Evolutionary conservation across 1,140 invertebrate species (phyloP), one percentile per base, ranked within the genome.

Genomic region (Lysiphlebus fabarum): DNA sequence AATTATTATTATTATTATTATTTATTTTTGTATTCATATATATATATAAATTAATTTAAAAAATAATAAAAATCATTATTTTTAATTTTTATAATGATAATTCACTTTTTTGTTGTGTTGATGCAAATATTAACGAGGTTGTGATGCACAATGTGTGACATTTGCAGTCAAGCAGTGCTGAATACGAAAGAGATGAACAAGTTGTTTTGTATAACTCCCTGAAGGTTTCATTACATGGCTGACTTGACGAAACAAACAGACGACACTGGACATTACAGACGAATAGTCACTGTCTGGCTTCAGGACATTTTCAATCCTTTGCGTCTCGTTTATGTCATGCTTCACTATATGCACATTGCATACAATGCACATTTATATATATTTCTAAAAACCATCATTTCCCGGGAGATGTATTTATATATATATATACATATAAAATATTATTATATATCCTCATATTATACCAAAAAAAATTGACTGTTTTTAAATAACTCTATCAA

Each of bases 221-320:
- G 53, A 73, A 70, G 73, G 68, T 75, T 77, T 74, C 74, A 73
- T 77, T 74, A 76, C 72, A 74, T 69, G 75, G 63, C 70, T 74
- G 70, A 73, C 72, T 77, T 76, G 63, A 69, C 68, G 64, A 65
- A 60, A 71, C 73, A 76, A 76, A 74, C 73, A 73, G 66, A 64
- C 65, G 34, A 36, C 48, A 10, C 63, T 61, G 51, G 50, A 64
- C 68, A 74, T 73, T 70, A 65, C 66, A 59, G 63, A 61, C 62
- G 54, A 51, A 55, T 59, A 50, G 63, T 61, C 58, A 58, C 63
- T 63, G 45, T 60, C 48, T 53, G 47, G 14, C 33, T 55, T 45
- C 53, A 40, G 51, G 49, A 62, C 48, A 36, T 63, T 42, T 34
- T 57, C 56, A 14, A 41, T 41, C 47, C 48, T 49, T 44, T 40